Percentiles rank a stretch among this genome's conserved stretches.
These are phyloP conservation scores for Athripsodes cinereus DNA, from an alignment of 2,888 invertebrate genomes.

Conservation along the genomic window DNA sequence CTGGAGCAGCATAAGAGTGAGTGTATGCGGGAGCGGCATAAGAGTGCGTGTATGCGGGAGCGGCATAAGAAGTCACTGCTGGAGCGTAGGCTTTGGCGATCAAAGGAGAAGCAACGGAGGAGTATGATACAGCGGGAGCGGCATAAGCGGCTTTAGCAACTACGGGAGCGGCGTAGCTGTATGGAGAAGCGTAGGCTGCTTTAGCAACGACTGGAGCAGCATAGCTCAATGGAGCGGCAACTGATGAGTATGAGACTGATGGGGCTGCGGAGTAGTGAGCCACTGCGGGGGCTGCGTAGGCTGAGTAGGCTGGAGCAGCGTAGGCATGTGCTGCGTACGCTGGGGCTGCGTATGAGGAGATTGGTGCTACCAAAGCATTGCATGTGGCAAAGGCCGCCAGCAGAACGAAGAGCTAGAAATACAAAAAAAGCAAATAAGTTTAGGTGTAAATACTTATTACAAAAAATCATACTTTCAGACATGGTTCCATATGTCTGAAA, in stretches of 20 bases:
- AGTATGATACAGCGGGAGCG: slow-evolving; percentile 31
- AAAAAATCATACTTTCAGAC: no score
- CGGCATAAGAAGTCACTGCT: slow-evolving; percentile 24
- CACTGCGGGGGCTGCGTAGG: slow-evolving; percentile 29
- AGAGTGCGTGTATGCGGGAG: slow-evolving; percentile 28
- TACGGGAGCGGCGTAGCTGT: slow-evolving; percentile 27
- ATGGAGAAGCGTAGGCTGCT: slow-evolving; percentile 25
- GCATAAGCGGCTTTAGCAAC: slow-evolving; percentile 32
- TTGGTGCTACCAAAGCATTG: slow-evolving; percentile 26
- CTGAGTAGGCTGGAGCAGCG: slow-evolving; percentile 27
- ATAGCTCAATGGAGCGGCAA: slow-evolving; percentile 25
- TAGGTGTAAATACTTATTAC: no score
- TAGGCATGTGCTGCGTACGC: slow-evolving; percentile 24
- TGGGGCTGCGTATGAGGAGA: slow-evolving; percentile 33
- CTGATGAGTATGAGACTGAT: slow-evolving; percentile 23
- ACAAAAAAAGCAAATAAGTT: slow-evolving; percentile 2
- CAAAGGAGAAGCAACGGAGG: slow-evolving; percentile 29
- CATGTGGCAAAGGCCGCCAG: slow-evolving; percentile 25
- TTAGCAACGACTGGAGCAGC: slow-evolving; percentile 26
- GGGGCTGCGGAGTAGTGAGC: slow-evolving; percentile 33
- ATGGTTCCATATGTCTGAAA: no score
- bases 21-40: slow-evolving; percentile 30
- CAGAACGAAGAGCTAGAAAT: slow-evolving; percentile 24
- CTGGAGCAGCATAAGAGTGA: slow-evolving; percentile 30
- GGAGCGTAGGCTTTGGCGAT: slow-evolving; percentile 30